These are phyloP conservation scores for Biston stratarius DNA, from an alignment of 2,888 invertebrate genomes.

Conservation along the genomic window DNA sequence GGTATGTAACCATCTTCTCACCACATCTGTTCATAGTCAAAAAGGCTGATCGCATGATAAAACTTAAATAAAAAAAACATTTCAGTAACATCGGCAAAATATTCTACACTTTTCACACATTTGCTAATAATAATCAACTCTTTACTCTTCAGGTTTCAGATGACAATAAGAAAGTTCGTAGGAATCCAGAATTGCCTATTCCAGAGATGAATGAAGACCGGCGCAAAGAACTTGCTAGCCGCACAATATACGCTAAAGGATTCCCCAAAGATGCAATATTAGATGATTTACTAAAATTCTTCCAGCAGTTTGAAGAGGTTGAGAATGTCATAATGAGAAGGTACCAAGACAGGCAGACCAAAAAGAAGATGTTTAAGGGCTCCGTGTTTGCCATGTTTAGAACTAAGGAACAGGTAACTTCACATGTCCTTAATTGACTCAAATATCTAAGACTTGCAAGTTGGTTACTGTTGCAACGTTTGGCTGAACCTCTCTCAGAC, in stretches of 20 bases:
- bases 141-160: constrained; percentile 85
- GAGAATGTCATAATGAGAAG: constrained; percentile 89
- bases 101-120: too few species aligned
- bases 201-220: constrained; percentile 95
- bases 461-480: background rate
- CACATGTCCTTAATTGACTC: background rate
- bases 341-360: constrained; percentile 88
- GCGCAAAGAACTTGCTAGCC: constrained; percentile 90
- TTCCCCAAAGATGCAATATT: constrained; percentile 90
- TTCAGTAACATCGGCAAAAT: too few species aligned
- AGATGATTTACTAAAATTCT: constrained; percentile 91
- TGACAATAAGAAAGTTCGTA: constrained; percentile 90
- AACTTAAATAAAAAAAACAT: too few species aligned
- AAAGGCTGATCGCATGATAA: too few species aligned
- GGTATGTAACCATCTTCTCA: too few species aligned
- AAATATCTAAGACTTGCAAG: background rate
- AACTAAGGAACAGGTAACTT: constrained; percentile 88
- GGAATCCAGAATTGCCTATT: constrained; percentile 90
- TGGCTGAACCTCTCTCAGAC: too few species aligned
- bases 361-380: constrained; percentile 93
- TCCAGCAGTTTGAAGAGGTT: constrained; percentile 89
- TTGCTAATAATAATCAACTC: background rate
- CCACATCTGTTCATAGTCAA: too few species aligned
- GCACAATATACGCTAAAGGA: constrained; percentile 94
- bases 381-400: constrained; percentile 96